phyloP scores from a whole-genome alignment of 2,113 vertebrate species.

The Barbus barbus region DNA sequence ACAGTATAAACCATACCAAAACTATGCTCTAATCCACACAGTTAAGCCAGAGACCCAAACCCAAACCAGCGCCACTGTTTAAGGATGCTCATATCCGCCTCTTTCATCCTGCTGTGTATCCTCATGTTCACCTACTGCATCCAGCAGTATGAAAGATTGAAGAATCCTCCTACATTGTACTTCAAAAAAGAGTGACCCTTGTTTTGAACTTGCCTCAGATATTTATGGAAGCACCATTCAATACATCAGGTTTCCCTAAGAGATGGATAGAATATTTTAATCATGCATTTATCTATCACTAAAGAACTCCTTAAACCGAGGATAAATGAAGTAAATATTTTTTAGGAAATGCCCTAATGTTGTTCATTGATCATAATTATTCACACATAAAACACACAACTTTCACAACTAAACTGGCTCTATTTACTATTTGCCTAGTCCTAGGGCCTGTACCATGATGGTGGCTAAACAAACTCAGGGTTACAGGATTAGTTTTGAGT shows the following conservation, averaged over 20 bases:
- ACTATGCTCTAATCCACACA: background rate
- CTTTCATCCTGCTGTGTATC: conserved; percentile 3
- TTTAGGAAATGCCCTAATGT: background rate
- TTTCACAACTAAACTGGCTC: background rate
- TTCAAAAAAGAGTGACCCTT: background rate
- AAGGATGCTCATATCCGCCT: background rate
- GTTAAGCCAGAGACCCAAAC: background rate
- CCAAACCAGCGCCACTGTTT: background rate
- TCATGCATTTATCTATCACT: background rate
- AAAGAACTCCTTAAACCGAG: background rate
- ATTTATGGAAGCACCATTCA: conserved; percentile 5
- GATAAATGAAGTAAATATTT: background rate
- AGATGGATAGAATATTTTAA: background rate
- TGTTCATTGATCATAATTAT: background rate
- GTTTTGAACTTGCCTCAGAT: background rate
- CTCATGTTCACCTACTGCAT: background rate
- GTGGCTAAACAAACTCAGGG: too few species aligned
- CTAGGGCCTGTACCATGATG: too few species aligned
- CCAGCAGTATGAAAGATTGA: background rate
- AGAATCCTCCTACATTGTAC: conserved; percentile 11
- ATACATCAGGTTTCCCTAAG: background rate
- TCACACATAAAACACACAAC: background rate
- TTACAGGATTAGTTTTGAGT: too few species aligned
- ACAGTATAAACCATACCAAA: background rate
- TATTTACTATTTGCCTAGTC: background rate